Evolutionary conservation across 2,888 invertebrate species (phyloP).

Genomic region (Tineola bisselliella): DNA sequence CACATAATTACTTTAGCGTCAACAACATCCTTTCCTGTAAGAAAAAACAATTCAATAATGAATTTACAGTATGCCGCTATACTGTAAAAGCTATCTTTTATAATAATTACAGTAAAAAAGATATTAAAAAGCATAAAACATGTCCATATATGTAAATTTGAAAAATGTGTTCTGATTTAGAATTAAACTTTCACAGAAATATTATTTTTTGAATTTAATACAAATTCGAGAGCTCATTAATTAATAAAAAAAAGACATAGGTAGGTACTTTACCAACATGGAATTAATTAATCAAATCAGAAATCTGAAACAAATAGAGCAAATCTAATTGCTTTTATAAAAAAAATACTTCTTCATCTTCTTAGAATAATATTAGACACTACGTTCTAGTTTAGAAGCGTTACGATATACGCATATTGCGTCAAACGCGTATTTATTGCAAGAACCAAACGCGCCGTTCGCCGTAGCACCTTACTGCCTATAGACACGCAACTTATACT

Average conservation of each 20-base stretch:
- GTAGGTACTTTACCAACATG: no score
- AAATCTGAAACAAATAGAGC: neutral
- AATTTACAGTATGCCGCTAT: no score
- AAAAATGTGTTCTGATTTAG: no score
- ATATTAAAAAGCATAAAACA: no score
- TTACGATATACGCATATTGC: conserved; percentile 21
- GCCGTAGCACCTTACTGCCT: conserved; percentile 32
- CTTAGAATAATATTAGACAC: neutral
- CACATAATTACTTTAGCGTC: conserved; percentile 37
- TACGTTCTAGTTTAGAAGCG: neutral
- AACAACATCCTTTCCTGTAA: neutral
- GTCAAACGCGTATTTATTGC: conserved; percentile 47
- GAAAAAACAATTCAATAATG: no score
- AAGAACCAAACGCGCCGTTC: conserved; percentile 34
- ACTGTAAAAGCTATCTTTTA: no score
- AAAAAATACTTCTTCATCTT: neutral
- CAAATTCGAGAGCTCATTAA: no score
- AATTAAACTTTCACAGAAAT: no score
- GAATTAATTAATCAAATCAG: neutral
- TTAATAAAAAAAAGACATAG: no score
- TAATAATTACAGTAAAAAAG: no score
- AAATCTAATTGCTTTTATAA: neutral
- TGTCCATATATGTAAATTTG: no score
- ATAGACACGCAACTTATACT: conserved; percentile 29
- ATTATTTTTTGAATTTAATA: no score